These are phyloP conservation scores for Pilophorus perplexus DNA, from an alignment of 2,888 invertebrate species.

Conservation along the genomic window DNA sequence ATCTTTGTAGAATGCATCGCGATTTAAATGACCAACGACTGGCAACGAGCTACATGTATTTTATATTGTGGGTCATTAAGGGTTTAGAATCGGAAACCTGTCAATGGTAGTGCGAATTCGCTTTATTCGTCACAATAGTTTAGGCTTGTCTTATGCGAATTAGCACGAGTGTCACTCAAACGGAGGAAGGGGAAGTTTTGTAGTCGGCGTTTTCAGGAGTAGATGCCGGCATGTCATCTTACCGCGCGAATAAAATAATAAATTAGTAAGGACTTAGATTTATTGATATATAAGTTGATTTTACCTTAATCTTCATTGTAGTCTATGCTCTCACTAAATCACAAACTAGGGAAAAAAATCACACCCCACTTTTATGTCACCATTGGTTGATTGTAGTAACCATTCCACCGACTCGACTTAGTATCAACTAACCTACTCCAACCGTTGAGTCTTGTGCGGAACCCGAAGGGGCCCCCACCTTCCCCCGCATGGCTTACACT, in stretches of 20 bases:
- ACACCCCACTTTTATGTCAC: constrained; percentile 29
- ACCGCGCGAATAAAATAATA: neutral
- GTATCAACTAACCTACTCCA: constrained; percentile 34
- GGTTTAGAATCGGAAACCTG: no score
- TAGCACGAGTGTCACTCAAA: no score
- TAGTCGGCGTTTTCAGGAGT: neutral
- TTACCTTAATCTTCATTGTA: constrained; percentile 28
- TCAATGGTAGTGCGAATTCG: no score
- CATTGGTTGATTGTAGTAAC: constrained; percentile 14
- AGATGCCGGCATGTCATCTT: constrained; percentile 4
- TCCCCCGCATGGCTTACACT: no score
- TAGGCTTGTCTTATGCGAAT: no score
- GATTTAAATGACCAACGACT: no score
- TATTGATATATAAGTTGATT: no score
- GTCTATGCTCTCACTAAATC: constrained; percentile 22
- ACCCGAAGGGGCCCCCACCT: constrained; percentile 24
- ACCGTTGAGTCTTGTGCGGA: constrained; percentile 6
- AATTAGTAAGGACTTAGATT: no score
- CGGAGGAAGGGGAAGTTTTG: neutral
- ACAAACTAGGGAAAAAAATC: constrained; percentile 5
- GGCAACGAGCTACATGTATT: no score
- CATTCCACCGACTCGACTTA: constrained; percentile 19
- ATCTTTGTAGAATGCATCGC: no score
- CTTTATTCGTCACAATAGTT: no score
- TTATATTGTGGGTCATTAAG: no score